Percentiles rank a stretch among this genome's conserved stretches.
phyloP scores from a whole-genome alignment of 2,113 vertebrate species.

The Heptranchias perlo region DNA sequence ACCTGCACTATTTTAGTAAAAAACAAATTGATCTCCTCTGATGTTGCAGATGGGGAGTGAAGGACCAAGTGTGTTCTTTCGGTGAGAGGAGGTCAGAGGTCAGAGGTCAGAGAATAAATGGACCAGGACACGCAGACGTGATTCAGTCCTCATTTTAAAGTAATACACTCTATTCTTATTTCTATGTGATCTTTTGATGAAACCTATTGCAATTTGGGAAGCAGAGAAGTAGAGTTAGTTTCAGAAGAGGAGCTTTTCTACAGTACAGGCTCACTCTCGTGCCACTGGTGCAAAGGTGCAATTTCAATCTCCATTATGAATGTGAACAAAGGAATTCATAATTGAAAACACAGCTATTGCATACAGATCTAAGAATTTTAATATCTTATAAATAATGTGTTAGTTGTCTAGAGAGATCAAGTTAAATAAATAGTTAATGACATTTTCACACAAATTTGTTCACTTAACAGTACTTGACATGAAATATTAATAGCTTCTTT shows the following conservation, averaged over 20 bases:
- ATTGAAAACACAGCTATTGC: background rate
- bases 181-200: background rate
- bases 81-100: background rate
- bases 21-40: background rate
- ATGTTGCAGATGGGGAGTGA: background rate
- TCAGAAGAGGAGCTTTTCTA: background rate
- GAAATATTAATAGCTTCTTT: background rate
- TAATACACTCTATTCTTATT: background rate
- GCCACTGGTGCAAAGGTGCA: background rate
- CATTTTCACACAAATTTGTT: background rate
- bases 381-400: background rate
- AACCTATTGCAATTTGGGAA: background rate
- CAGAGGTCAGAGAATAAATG: background rate
- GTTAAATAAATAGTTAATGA: constrained; percentile 11
- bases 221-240: background rate
- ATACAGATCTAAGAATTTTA: background rate
- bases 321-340: background rate
- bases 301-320: background rate
- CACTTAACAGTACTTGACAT: background rate
- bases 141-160: background rate
- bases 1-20: background rate
- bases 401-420: background rate
- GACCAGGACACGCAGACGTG: background rate
- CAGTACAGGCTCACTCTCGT: background rate
- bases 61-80: background rate